Conservation (phyloP, 53 echinoderm and acorn worm species). For the Hippasteria phrygiana region DNA sequence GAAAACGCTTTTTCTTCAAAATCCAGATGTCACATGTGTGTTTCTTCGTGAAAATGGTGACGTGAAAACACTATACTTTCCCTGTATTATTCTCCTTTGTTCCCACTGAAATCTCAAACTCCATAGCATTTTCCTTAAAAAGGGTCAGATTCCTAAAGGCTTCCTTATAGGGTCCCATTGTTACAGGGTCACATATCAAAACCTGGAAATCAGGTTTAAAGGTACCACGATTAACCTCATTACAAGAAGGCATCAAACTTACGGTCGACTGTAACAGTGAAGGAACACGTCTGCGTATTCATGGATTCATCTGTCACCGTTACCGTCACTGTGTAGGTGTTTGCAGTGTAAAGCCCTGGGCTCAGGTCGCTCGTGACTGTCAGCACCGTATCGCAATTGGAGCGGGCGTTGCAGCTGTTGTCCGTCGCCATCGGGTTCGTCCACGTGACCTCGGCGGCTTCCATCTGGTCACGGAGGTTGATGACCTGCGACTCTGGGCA, state of each 20-base stretch:
- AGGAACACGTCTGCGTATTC: conserved; percentile 35
- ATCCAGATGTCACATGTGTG: no score
- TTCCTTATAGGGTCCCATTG: no score
- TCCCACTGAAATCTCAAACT: no score
- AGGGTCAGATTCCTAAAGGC: no score
- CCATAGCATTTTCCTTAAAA: no score
- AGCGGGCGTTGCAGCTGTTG: conserved; percentile 44
- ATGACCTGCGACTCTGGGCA: conserved; percentile 27
- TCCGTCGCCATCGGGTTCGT: conserved; percentile 65
- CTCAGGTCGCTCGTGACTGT: not conserved
- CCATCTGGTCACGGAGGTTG: not conserved
- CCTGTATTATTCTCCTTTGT: no score
- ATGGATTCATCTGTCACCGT: conserved; percentile 42
- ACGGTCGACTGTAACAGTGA: conserved; percentile 52
- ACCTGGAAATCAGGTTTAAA: no score
- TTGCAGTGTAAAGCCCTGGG: conserved; percentile 30
- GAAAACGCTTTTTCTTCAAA: no score
- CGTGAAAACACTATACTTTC: no score
- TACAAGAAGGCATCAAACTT: not conserved
- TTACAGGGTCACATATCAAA: no score
- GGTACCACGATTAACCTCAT: no score
- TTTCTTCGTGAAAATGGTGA: no score
- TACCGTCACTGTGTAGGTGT: conserved; percentile 27
- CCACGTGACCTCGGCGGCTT: conserved; percentile 48
- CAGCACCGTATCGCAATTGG: conserved; percentile 46